phyloP scores from a whole-genome alignment of 2,113 vertebrate species.

The Corvus hawaiiensis region DNA sequence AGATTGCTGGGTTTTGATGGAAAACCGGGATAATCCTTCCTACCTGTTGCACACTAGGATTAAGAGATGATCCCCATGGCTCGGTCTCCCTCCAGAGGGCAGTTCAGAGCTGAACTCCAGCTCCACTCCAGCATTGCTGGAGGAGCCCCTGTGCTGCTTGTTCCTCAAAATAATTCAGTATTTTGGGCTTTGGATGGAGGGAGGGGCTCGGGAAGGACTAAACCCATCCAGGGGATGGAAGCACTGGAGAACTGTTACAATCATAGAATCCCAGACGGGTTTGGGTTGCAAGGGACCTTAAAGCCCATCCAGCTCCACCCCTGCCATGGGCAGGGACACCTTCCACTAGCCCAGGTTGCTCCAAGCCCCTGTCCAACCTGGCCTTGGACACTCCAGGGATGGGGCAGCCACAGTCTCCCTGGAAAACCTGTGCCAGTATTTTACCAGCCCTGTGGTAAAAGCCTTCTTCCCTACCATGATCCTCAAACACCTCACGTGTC shows the following conservation, averaged over 20 bases:
- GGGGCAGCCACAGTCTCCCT: background rate
- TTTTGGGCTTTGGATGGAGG: background rate
- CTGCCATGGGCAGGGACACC: background rate
- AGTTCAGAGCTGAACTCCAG: constrained; percentile 18
- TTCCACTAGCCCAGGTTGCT: fast-evolving
- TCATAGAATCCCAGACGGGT: background rate
- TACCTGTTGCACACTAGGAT: fast-evolving
- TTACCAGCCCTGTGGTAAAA: background rate
- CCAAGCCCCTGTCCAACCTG: fast-evolving
- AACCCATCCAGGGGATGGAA: background rate
- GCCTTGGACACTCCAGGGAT: background rate
- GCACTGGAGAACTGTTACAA: fast-evolving
- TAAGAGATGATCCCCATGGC: background rate
- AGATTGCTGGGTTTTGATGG: fast-evolving
- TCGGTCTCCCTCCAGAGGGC: constrained; percentile 22
- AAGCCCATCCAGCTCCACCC: too few species aligned
- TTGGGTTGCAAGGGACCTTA: background rate
- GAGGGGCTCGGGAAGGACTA: background rate
- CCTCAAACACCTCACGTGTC: fast-evolving
- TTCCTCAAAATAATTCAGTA: fast-evolving
- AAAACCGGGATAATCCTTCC: background rate
- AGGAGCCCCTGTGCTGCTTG: background rate
- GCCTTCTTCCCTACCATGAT: background rate
- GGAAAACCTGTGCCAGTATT: background rate
- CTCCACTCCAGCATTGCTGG: background rate